Conservation (phyloP, 2,888 invertebrate genomes). For the Theodoxus fluviatilis region DNA sequence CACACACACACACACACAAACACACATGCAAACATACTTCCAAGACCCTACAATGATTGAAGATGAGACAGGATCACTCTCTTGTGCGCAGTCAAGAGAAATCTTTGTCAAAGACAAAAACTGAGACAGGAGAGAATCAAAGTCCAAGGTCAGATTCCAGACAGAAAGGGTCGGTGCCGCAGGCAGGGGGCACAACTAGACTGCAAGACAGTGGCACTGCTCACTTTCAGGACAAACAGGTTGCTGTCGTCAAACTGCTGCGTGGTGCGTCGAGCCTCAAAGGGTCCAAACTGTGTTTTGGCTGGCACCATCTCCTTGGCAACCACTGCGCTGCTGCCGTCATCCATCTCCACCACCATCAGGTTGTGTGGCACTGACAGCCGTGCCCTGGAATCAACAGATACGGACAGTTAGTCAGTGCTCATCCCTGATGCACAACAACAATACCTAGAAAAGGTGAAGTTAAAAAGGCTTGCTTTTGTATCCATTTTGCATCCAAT, state of each 20-base stretch:
- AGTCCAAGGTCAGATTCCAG: too few relatives aligned
- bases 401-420: background rate
- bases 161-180: too few relatives aligned
- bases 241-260: slow-evolving; percentile 55
- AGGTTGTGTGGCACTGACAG: slow-evolving; percentile 69
- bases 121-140: too few relatives aligned
- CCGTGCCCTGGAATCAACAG: slow-evolving; percentile 66
- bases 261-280: slow-evolving; percentile 64
- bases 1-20: too few relatives aligned
- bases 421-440: background rate
- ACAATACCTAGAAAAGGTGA: background rate
- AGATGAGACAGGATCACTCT: too few relatives aligned
- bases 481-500: too few relatives aligned
- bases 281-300: slow-evolving; percentile 70
- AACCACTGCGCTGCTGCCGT: slow-evolving; percentile 66
- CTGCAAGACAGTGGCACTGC: background rate
- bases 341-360: slow-evolving; percentile 65
- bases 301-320: slow-evolving; percentile 65
- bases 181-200: too few relatives aligned
- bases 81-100: too few relatives aligned
- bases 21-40: too few relatives aligned
- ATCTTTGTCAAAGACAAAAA: too few relatives aligned
- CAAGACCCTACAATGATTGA: too few relatives aligned
- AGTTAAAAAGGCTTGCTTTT: too few relatives aligned
- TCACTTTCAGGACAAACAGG: slow-evolving; percentile 65